A percentile compares a stretch with the other conserved stretches of the same genome.
phyloP scores from a whole-genome alignment of 2,113 vertebrate genomes.

The Oncorhynchus mykiss region DNA sequence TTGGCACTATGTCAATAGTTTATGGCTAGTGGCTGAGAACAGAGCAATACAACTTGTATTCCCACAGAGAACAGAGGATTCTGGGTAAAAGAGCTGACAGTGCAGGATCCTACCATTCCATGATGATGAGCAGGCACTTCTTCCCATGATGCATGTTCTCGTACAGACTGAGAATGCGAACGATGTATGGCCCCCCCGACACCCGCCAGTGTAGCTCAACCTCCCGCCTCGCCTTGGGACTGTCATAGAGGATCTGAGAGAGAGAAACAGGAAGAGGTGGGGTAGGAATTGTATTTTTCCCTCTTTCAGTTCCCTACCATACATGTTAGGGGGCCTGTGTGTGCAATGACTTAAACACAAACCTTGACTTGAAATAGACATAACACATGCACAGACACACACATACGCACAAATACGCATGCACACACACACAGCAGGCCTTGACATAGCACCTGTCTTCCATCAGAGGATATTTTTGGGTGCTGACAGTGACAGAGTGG shows the following conservation, averaged over 20 bases:
- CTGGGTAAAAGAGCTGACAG: neutral
- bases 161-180: conserved; percentile 80
- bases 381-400: conserved; percentile 7
- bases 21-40: neutral
- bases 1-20: neutral
- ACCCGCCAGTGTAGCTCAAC: conserved; percentile 91
- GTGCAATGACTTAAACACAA: too few species aligned
- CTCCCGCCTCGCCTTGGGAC: conserved; percentile 90
- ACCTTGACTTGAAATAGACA: neutral
- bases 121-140: conserved; percentile 95
- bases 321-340: too few species aligned
- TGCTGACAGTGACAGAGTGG: conserved; percentile 53
- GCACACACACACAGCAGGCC: conserved; percentile 34
- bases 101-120: conserved; percentile 87
- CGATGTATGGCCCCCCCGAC: conserved; percentile 87
- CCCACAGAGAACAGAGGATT: neutral
- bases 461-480: conserved; percentile 72
- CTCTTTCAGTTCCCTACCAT: neutral
- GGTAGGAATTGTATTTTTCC: neutral
- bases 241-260: conserved; percentile 84
- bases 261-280: neutral
- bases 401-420: neutral
- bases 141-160: conserved; percentile 95
- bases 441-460: conserved; percentile 56
- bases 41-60: neutral